phyloP scores from a whole-genome alignment of 2,888 invertebrate species.

The Cyclophora punctaria region DNA sequence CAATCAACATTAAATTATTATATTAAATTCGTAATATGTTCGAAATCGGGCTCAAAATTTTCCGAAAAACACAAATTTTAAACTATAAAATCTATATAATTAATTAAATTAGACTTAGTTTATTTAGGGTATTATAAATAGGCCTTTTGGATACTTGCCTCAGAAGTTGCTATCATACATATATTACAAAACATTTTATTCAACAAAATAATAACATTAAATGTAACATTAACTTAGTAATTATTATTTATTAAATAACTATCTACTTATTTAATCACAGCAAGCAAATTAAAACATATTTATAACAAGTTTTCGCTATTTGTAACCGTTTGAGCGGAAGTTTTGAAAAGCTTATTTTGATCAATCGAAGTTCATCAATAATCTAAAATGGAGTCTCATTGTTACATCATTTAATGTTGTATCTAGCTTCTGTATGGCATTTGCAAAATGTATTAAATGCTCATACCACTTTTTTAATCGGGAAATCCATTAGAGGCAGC shows the following conservation, averaged over 20 bases:
- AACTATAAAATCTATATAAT: not conserved
- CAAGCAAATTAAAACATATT: constrained; percentile 20
- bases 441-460: too few species aligned
- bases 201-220: not conserved
- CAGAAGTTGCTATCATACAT: not conserved
- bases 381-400: too few species aligned
- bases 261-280: constrained; percentile 20
- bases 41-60: constrained; percentile 63
- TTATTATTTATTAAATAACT: not conserved
- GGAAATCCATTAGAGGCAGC: too few species aligned
- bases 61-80: constrained; percentile 36
- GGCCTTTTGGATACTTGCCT: constrained; percentile 61
- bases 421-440: too few species aligned
- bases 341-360: too few species aligned
- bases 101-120: constrained; percentile 4
- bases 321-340: too few species aligned
- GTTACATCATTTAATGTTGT: too few species aligned
- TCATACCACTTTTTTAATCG: too few species aligned
- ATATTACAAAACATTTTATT: too few species aligned
- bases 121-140: constrained; percentile 23
- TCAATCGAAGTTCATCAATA: too few species aligned
- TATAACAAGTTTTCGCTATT: too few species aligned
- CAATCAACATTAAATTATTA: not conserved
- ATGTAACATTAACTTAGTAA: not conserved
- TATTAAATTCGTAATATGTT: constrained; percentile 27